phyloP scores from a whole-genome alignment of 2,113 vertebrate species.

The Aphyosemion australe region DNA sequence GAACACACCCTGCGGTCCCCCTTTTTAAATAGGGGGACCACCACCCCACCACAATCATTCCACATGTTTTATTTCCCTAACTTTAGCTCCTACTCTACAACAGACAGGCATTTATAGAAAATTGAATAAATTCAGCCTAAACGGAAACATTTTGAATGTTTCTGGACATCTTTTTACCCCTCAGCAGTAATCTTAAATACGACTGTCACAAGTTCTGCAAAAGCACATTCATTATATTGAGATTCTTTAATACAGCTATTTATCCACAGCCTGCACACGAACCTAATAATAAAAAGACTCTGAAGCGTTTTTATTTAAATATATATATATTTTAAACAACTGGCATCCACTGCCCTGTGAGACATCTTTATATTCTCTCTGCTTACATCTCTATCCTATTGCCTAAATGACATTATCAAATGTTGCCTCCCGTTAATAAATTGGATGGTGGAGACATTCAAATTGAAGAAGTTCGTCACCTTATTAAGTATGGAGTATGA shows the following conservation, averaged over 20 bases:
- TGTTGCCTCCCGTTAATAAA: constrained; percentile 50
- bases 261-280: constrained; percentile 26
- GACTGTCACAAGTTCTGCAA: too few species aligned
- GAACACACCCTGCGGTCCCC: too few species aligned
- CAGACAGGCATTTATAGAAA: background rate
- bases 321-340: constrained; percentile 9
- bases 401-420: constrained; percentile 51
- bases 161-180: constrained; percentile 20
- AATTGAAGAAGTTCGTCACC: constrained; percentile 37
- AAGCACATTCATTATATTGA: constrained; percentile 18
- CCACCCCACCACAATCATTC: constrained; percentile 13
- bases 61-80: constrained; percentile 11
- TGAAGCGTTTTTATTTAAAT: constrained; percentile 13
- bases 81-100: constrained; percentile 1
- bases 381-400: constrained; percentile 36
- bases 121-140: background rate
- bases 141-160: constrained; percentile 19
- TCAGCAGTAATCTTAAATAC: constrained; percentile 35
- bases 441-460: constrained; percentile 26
- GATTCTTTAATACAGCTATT: constrained; percentile 23
- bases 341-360: constrained; percentile 11
- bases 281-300: constrained; percentile 16
- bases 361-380: constrained; percentile 11
- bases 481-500: constrained; percentile 37
- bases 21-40: too few species aligned